These are phyloP conservation scores for Harpagus bidentatus DNA, from an alignment of 2,113 vertebrate genomes.

Conservation along the genomic window DNA sequence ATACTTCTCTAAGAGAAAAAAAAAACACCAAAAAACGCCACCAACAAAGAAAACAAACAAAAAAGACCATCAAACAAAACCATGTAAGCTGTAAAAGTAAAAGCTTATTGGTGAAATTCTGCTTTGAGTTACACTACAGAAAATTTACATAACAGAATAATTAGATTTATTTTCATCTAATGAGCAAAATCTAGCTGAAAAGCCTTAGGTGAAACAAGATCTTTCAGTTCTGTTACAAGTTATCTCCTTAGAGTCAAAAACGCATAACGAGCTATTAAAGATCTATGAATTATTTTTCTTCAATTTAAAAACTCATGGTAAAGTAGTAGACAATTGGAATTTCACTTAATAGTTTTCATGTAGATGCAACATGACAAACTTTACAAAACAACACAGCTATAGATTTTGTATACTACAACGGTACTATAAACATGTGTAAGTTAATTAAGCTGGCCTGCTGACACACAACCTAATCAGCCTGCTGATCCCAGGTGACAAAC, in stretches of 20 bases:
- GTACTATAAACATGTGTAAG: neutral
- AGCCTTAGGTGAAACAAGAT: neutral
- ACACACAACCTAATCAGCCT: accelerated
- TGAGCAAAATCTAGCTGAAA: neutral
- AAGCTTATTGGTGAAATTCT: neutral
- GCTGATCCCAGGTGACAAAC: neutral
- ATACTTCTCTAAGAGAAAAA: neutral
- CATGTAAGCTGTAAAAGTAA: neutral
- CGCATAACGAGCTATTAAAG: neutral
- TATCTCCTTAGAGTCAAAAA: neutral
- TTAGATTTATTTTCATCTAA: neutral
- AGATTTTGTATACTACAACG: neutral
- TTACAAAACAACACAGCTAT: neutral
- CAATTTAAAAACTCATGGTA: neutral
- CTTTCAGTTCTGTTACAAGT: neutral
- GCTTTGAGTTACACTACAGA: neutral
- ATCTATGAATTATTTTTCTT: neutral
- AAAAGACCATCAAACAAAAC: neutral
- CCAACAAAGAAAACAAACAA: neutral
- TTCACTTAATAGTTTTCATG: neutral
- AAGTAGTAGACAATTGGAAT: neutral
- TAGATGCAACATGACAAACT: neutral
- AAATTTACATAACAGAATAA: neutral
- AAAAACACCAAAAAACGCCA: neutral
- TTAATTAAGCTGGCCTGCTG: neutral